Evolutionary conservation across 2,113 vertebrate species (phyloP).

Genomic region (Nycticryphes semicollaris): DNA sequence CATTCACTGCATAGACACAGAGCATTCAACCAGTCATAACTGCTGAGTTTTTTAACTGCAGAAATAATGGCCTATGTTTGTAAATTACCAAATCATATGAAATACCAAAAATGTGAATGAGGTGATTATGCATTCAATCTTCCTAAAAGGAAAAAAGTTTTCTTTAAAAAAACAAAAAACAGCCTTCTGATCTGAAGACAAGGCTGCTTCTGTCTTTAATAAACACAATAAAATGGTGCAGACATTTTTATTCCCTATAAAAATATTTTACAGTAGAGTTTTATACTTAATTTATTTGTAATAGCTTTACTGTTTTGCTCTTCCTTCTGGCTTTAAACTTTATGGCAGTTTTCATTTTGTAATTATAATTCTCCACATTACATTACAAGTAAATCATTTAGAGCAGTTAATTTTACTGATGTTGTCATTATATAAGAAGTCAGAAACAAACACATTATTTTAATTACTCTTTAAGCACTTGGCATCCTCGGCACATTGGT

Average conservation of each 20-base stretch:
- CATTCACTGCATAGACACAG: neutral
- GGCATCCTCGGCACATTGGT: neutral
- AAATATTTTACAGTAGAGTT: conserved; percentile 60
- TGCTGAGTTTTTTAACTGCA: neutral
- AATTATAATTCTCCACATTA: conserved; percentile 61
- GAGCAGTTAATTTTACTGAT: conserved; percentile 65
- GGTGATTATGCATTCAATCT: neutral
- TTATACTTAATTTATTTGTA: conserved; percentile 63
- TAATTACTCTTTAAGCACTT: conserved; percentile 66
- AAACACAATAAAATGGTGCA: conserved; percentile 31
- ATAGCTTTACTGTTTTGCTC: conserved; percentile 41
- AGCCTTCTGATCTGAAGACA: neutral
- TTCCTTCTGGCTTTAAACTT: conserved; percentile 63
- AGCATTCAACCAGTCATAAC: neutral
- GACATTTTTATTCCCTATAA: conserved; percentile 45
- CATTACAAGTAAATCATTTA: conserved; percentile 59
- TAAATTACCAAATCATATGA: neutral
- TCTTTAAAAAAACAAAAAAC: neutral
- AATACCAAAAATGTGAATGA: neutral
- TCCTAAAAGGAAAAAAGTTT: neutral
- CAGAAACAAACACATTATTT: conserved; percentile 69
- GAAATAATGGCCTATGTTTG: neutral
- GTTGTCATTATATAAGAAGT: conserved; percentile 50
- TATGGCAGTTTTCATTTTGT: conserved; percentile 59
- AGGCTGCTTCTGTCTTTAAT: conserved; percentile 16